Percentiles rank a stretch among this genome's conserved stretches.
phyloP scores from a whole-genome alignment of 1,140 invertebrate species.

The Laupala kohalensis region DNA sequence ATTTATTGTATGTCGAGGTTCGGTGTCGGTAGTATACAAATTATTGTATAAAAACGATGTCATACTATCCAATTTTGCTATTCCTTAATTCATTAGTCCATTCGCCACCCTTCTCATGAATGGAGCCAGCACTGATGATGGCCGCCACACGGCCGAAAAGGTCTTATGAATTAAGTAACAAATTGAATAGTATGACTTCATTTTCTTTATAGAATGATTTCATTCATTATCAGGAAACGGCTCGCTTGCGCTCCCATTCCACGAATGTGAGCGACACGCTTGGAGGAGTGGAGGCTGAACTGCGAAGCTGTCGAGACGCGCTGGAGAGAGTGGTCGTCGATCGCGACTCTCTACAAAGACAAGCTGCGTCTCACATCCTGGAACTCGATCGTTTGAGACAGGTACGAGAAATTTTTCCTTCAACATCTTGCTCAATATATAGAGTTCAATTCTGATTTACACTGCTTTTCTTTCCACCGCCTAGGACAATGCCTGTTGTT shows the following conservation, averaged over 20 bases:
- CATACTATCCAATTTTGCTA: no score
- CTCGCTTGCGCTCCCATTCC: constrained; percentile 32
- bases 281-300: constrained; percentile 46
- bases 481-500: no score
- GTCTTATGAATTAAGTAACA: no score
- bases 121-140: no score
- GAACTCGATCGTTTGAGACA: constrained; percentile 50
- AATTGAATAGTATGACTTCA: no score
- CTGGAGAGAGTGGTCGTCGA: constrained; percentile 46
- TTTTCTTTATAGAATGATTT: neutral
- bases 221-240: constrained; percentile 30
- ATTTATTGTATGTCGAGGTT: no score
- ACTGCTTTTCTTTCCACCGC: neutral
- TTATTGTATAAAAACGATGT: no score
- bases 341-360: constrained; percentile 53
- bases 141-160: no score
- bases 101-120: no score
- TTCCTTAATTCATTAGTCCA: no score
- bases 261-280: constrained; percentile 45
- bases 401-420: constrained; percentile 20
- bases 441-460: neutral
- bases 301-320: constrained; percentile 46
- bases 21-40: no score
- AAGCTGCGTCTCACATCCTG: constrained; percentile 44
- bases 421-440: neutral